These are phyloP conservation scores for Pyrgus malvae DNA, from an alignment of 2,888 invertebrate species.

Conservation along the genomic window DNA sequence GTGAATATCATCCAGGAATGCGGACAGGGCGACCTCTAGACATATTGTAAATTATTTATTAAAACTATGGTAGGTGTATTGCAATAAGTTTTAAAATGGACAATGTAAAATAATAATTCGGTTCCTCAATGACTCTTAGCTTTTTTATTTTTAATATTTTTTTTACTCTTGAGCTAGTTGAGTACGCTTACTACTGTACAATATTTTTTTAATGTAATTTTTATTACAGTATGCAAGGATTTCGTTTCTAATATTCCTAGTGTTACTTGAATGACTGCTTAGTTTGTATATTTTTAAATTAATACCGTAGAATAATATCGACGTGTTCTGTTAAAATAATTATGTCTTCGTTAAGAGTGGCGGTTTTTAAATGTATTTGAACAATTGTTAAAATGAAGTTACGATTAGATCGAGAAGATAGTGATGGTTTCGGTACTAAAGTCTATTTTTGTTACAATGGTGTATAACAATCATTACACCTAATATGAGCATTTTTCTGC, in stretches of 20 bases:
- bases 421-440: conserved; percentile 29
- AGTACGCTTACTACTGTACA: conserved; percentile 78
- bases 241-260: conserved; percentile 62
- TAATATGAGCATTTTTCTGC: background rate
- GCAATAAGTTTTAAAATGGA: conserved; percentile 29
- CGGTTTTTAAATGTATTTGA: conserved; percentile 36
- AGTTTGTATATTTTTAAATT: conserved; percentile 75
- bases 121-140: conserved; percentile 60
- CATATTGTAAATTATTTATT: conserved; percentile 45
- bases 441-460: background rate
- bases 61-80: conserved; percentile 29
- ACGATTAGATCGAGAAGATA: conserved; percentile 37
- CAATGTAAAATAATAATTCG: conserved; percentile 53
- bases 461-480: background rate
- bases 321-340: conserved; percentile 62
- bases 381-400: conserved; percentile 41
- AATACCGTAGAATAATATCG: conserved; percentile 56
- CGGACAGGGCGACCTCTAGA: conserved; percentile 35
- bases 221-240: conserved; percentile 54
- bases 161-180: conserved; percentile 66
- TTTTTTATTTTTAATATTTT: conserved; percentile 57
- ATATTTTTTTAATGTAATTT: conserved; percentile 57
- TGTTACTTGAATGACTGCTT: conserved; percentile 79
- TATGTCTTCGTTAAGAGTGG: conserved; percentile 54
- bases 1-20: background rate